Evolutionary conservation across 2,888 invertebrate genomes (phyloP).

Genomic region (Tenthredo scrophulariae): DNA sequence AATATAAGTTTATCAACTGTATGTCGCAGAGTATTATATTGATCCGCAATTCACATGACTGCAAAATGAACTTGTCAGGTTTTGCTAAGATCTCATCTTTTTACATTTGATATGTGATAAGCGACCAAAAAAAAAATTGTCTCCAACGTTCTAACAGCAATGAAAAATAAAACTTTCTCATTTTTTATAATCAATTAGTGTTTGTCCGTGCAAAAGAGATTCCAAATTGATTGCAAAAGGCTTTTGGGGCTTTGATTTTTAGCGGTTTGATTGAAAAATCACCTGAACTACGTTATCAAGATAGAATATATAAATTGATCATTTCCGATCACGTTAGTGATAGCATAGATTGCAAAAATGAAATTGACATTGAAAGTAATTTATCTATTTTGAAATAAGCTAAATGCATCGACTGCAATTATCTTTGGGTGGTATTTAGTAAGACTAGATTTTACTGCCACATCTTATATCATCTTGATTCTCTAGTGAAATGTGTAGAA

Average conservation of each 20-base stretch:
- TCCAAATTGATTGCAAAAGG: neutral
- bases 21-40: neutral
- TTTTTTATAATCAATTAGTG: neutral
- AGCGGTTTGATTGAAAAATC: neutral
- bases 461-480: neutral
- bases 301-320: neutral
- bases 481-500: constrained; percentile 50
- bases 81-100: constrained; percentile 8
- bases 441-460: constrained; percentile 17
- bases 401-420: neutral
- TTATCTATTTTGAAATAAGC: neutral
- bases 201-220: neutral
- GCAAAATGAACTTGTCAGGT: neutral
- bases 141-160: neutral
- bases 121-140: neutral
- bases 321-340: constrained; percentile 9
- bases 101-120: constrained; percentile 10
- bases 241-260: neutral
- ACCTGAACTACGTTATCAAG: neutral
- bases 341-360: constrained; percentile 23
- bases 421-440: neutral
- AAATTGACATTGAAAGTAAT: constrained; percentile 30
- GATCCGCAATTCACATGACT: neutral
- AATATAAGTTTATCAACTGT: neutral
- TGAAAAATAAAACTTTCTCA: neutral